Evolutionary conservation across 1,140 invertebrate species (phyloP), one percentile per base, ranked within the genome.

Genomic region (Hydropsyche tenuis): DNA sequence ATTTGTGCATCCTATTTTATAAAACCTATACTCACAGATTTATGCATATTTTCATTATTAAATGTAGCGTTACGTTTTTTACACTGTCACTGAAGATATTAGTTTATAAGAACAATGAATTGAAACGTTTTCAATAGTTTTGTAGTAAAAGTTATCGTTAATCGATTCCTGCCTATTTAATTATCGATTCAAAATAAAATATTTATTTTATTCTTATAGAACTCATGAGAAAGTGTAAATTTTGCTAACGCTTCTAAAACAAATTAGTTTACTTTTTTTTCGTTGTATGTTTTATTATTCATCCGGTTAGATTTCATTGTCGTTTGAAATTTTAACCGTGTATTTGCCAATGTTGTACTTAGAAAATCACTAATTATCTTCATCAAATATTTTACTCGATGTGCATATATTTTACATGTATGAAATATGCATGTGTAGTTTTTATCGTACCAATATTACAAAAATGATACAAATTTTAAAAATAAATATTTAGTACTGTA

Each of bases 401-500:
- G 9, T 25, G 23, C 14, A 25, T 63, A 63, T 37, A 27, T n/a
- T n/a, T n/a, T n/a, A n/a, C n/a, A n/a, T 30, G 30, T 14, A 63
- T 53, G 18, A 20, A 18, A 18, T 53, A 53, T 63, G 63, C 72
- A 73, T 76, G 71, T 76, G 75, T 76, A 76, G 75, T 76, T 73
- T 73, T 76, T 71, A 76, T 73, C 66, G 72, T 76, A 76, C 72
- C 56, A 76, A 72, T 73, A 76, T 69, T 73, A 27, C 48, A 71
- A 53, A 53, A 76, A 76, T 73, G 72, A 70, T 68, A 75, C 71
- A 76, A 69, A 76, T 76, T 73, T 71, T 71, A 75, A 73, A 73
- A 75, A 68, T 75, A 73, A 70, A 76, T 73, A 74, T 74, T 66
- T 66, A 64, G 51, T 69, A 73, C 48, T 37, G 76, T 77, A 77